A percentile compares a stretch with the other conserved stretches of the same genome.
Evolutionary conservation across 2,888 invertebrate species (phyloP).

Genomic region (Molorchus minor): DNA sequence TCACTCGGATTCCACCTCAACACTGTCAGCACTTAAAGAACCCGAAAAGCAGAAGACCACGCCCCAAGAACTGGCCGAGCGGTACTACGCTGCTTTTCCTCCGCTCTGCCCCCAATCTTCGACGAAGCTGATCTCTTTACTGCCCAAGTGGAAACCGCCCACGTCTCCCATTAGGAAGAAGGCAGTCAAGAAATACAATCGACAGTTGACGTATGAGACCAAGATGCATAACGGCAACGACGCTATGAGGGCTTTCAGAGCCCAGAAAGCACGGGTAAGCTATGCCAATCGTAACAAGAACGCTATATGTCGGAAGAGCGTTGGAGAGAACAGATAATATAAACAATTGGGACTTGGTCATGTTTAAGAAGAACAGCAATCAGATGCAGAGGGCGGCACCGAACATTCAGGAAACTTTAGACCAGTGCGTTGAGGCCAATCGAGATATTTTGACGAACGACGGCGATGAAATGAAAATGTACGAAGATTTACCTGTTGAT

Average conservation of each 20-base stretch:
- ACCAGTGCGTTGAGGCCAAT: constrained; percentile 26
- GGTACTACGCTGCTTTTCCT: constrained; percentile 83
- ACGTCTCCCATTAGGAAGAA: constrained; percentile 48
- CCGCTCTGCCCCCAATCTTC: constrained; percentile 52
- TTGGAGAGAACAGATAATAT: constrained; percentile 64
- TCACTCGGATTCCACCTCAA: constrained; percentile 13
- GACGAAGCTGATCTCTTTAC: constrained; percentile 48
- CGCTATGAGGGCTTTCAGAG: constrained; percentile 35
- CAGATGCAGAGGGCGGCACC: constrained; percentile 9
- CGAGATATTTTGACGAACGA: constrained; percentile 36
- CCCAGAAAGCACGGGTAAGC: constrained; percentile 38
- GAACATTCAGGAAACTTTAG: constrained; percentile 10
- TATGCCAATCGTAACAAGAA: constrained; percentile 34
- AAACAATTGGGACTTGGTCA: constrained; percentile 68
- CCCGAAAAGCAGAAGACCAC: constrained; percentile 54
- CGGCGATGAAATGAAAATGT: constrained; percentile 62
- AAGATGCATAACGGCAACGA: constrained; percentile 45
- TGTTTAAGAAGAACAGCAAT: constrained; percentile 55
- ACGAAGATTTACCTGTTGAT: constrained; percentile 71
- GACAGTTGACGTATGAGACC: constrained; percentile 40
- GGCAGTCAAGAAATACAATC: constrained; percentile 13
- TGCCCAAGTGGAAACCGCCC: constrained; percentile 55
- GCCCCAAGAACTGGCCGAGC: constrained; percentile 74
- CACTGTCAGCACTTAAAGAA: constrained; percentile 2
- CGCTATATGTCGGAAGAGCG: constrained; percentile 39